Evolutionary conservation across 2,888 invertebrate genomes (phyloP).

Genomic region (Xanthia icteritia): DNA sequence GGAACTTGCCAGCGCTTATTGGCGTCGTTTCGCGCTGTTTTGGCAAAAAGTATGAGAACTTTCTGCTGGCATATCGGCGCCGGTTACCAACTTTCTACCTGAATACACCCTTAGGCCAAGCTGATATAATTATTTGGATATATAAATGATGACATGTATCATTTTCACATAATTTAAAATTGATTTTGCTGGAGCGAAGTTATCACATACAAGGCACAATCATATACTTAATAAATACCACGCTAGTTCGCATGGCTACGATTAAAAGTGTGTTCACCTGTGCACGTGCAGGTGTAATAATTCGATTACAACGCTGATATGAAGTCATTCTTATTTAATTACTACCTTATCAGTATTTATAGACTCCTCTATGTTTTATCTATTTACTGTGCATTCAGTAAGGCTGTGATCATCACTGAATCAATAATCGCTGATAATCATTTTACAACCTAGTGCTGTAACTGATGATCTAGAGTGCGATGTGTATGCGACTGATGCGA

Average conservation of each 20-base stretch:
- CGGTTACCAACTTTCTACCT: neutral
- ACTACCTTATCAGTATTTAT: slow-evolving; percentile 43
- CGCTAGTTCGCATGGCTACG: neutral
- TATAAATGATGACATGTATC: neutral
- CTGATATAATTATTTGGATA: neutral
- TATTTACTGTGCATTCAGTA: slow-evolving; percentile 31
- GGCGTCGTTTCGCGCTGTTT: neutral
- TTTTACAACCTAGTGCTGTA: neutral
- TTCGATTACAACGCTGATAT: slow-evolving; percentile 35
- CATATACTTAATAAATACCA: neutral
- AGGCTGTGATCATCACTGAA: slow-evolving; percentile 41
- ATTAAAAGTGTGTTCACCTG: neutral
- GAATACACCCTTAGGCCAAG: too few relatives aligned
- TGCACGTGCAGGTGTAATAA: slow-evolving; percentile 23
- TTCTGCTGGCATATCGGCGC: neutral
- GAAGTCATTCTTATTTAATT: slow-evolving; percentile 35
- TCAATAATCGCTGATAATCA: slow-evolving; percentile 31
- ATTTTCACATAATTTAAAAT: neutral
- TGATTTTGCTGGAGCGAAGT: too few relatives aligned
- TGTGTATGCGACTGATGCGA: neutral
- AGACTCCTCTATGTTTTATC: slow-evolving; percentile 28
- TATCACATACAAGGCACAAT: too few relatives aligned
- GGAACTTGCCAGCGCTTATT: neutral
- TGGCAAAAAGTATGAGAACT: neutral
- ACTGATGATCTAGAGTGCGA: neutral